Percentiles rank a stretch among this genome's conserved stretches.
Conservation (phyloP, 2,113 vertebrate genomes). For the Sceloporus undulatus region DNA sequence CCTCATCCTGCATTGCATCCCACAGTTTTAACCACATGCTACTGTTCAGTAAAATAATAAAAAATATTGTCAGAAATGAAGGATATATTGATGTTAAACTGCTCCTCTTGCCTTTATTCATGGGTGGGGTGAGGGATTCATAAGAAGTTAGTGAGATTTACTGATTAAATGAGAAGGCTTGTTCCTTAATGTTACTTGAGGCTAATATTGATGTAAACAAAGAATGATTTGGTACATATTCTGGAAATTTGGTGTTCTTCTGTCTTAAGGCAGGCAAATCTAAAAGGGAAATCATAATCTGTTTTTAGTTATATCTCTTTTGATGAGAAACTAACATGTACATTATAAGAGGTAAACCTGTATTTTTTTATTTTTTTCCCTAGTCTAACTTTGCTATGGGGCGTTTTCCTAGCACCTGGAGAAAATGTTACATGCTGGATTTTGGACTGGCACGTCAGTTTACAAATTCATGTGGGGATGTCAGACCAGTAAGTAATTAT, state of each 20-base stretch:
- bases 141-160: not conserved
- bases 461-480: constrained; percentile 98
- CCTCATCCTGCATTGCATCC: too few species aligned
- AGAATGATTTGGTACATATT: not conserved
- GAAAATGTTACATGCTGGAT: constrained; percentile 99
- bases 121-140: not conserved
- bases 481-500: constrained; percentile 92
- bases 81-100: not conserved
- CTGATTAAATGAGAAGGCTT: not conserved
- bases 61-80: not conserved
- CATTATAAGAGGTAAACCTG: not conserved
- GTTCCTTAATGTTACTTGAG: not conserved
- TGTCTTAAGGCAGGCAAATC: not conserved
- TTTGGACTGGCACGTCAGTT: constrained; percentile 98
- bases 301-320: not conserved
- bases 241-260: not conserved
- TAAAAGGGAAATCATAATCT: not conserved
- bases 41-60: too few species aligned
- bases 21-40: too few species aligned
- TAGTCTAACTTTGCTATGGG: constrained; percentile 99
- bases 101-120: not conserved
- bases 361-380: constrained; percentile 62
- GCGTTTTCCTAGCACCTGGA: constrained; percentile 95
- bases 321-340: not conserved
- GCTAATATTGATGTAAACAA: not conserved